Evolutionary conservation across 2,888 invertebrate species (phyloP).

Genomic region (Lathronympha strigana): DNA sequence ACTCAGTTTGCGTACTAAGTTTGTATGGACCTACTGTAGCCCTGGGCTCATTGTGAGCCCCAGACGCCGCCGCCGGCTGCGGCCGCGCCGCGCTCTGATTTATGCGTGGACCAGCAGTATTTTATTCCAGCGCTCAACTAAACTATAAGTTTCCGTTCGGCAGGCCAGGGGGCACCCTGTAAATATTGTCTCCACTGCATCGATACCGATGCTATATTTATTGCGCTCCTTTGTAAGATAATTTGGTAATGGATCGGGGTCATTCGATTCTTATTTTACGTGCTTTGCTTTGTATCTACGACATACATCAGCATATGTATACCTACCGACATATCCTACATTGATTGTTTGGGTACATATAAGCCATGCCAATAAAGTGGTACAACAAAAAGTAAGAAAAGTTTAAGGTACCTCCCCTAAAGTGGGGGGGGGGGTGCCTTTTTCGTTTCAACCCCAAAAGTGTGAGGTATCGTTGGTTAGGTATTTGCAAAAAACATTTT

Average conservation of each 20-base stretch:
- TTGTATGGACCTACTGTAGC: conserved; percentile 7
- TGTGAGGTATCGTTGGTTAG: no score
- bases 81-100: conserved; percentile 78
- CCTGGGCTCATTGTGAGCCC: conserved; percentile 39
- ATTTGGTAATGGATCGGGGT: conserved; percentile 80
- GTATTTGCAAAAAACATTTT: no score
- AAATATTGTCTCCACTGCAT: conserved; percentile 82
- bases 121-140: conserved; percentile 83
- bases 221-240: conserved; percentile 75
- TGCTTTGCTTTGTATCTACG: conserved; percentile 40
- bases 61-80: conserved; percentile 78
- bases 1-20: no score
- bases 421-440: no score
- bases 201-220: conserved; percentile 81
- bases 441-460: no score
- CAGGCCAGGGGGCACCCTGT: conserved; percentile 80
- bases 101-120: conserved; percentile 81
- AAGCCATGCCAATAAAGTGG: no score
- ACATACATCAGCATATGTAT: conserved; percentile 11
- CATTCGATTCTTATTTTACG: conserved; percentile 62
- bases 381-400: no score
- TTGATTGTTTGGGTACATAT: no score
- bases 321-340: no score
- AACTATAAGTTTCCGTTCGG: conserved; percentile 84
- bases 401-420: no score